Evolutionary conservation across 2,113 vertebrate genomes (phyloP).

Genomic region (Struthidea cinerea): DNA sequence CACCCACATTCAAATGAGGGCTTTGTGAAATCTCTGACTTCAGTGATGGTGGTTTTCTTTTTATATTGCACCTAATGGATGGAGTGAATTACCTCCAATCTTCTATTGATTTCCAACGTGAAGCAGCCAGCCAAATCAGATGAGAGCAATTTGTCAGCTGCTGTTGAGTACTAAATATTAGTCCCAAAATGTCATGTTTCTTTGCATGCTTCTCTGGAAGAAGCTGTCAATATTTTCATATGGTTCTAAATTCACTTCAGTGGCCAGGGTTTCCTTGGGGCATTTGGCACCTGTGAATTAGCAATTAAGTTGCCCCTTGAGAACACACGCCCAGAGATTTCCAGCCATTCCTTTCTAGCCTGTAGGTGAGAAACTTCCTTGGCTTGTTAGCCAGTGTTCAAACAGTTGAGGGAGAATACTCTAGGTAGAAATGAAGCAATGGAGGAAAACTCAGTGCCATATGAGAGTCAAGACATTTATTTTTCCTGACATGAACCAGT

Average conservation of each 20-base stretch:
- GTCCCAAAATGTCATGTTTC: not conserved
- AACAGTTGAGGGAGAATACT: not conserved
- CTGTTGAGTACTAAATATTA: conserved; percentile 39
- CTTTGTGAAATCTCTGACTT: not conserved
- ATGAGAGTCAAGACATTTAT: not conserved
- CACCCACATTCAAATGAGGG: not conserved
- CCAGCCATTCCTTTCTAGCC: not conserved
- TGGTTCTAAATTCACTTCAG: not conserved
- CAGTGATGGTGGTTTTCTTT: not conserved
- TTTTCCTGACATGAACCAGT: not conserved
- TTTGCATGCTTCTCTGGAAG: not conserved
- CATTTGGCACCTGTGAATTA: not conserved
- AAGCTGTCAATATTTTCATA: conserved; percentile 11
- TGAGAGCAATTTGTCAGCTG: conserved; percentile 38
- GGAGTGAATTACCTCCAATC: conserved; percentile 16
- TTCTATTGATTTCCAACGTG: not conserved
- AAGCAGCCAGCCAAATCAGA: conserved; percentile 25
- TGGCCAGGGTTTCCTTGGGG: not conserved
- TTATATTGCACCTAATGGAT: not conserved
- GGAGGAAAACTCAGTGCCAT: not conserved
- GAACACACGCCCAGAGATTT: not conserved
- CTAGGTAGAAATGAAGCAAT: not conserved
- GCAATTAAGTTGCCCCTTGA: not conserved
- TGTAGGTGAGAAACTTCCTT: not conserved
- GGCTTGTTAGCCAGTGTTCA: not conserved